These are phyloP conservation scores for Helogale parvula DNA, from an alignment of 2,113 vertebrate species.

Conservation along the genomic window DNA sequence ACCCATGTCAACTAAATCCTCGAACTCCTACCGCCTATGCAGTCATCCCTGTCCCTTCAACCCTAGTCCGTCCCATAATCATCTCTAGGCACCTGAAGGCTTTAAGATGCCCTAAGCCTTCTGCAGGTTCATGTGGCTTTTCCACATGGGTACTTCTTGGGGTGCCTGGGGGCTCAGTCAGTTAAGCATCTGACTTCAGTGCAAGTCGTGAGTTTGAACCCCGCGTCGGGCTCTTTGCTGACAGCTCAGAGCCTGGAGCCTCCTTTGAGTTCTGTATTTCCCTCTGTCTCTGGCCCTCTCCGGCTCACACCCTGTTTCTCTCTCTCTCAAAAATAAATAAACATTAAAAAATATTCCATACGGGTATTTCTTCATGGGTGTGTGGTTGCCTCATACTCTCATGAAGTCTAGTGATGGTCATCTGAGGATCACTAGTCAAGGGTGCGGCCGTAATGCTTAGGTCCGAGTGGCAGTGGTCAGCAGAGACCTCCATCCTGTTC, in stretches of 20 bases:
- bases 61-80: neutral
- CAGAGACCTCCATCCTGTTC: neutral
- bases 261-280: too few relatives aligned
- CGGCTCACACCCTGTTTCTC: too few relatives aligned
- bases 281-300: too few relatives aligned
- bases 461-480: fast-evolving
- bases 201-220: too few relatives aligned
- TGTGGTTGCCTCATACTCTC: neutral
- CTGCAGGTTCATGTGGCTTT: neutral
- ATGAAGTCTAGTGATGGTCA: neutral
- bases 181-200: too few relatives aligned
- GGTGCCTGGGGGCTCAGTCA: too few relatives aligned
- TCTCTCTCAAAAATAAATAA: too few relatives aligned
- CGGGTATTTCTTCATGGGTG: neutral
- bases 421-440: neutral
- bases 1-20: neutral
- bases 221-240: too few relatives aligned
- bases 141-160: neutral
- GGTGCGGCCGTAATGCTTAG: neutral
- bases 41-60: neutral
- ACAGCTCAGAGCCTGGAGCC: too few relatives aligned
- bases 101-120: neutral
- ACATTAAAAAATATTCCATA: neutral
- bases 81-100: neutral
- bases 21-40: neutral